Evolutionary conservation across 2,797 vertebrate species (phyloP).

Genomic region (Enteromius viviparus): DNA sequence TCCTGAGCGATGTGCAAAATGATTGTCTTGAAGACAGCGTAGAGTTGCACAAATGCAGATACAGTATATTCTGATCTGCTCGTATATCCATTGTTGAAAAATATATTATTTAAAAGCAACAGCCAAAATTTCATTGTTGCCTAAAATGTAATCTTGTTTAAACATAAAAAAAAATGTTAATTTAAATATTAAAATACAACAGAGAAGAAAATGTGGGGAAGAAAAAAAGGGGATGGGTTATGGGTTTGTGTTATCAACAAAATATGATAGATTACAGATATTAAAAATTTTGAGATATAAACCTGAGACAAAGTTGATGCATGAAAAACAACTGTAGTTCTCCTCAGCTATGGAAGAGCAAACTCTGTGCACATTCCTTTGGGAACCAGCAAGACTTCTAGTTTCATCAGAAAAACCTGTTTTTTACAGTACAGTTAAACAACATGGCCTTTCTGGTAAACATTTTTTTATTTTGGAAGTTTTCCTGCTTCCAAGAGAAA

Average conservation of each 20-base stretch:
- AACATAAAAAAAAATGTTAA: background rate
- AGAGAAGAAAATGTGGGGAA: background rate
- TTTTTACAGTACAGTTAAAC: conserved; percentile 5
- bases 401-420: conserved; percentile 6
- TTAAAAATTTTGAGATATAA: background rate
- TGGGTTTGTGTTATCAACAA: background rate
- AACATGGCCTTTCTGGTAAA: background rate
- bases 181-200: background rate
- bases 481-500: background rate
- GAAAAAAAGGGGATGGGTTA: background rate
- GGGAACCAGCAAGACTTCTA: background rate
- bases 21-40: background rate
- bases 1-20: background rate
- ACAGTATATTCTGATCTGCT: conserved; percentile 2
- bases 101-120: background rate
- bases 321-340: background rate
- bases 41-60: background rate
- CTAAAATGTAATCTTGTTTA: background rate
- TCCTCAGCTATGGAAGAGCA: background rate
- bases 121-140: background rate
- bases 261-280: background rate
- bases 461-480: background rate
- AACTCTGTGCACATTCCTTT: background rate
- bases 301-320: background rate
- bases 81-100: background rate